These are phyloP conservation scores for Odontamblyopus rebecca DNA, from an alignment of 2,797 vertebrate species.

Conservation along the genomic window DNA sequence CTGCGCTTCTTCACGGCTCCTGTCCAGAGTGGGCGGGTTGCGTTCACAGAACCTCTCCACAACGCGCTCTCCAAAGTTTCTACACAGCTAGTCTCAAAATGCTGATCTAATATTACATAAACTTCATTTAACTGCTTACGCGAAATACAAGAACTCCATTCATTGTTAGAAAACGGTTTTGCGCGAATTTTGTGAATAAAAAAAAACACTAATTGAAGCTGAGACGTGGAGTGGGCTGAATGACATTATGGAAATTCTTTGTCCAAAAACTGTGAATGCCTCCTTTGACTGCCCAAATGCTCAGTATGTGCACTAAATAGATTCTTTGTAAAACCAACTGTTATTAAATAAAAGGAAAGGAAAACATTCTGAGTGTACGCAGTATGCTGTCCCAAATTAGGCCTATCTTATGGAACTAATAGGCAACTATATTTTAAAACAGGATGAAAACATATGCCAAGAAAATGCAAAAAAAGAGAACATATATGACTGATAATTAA, in stretches of 20 bases:
- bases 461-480: too few species aligned
- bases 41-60: constrained; percentile 42
- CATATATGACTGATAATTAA: too few species aligned
- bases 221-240: not conserved
- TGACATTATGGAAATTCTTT: not conserved
- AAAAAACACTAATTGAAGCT: not conserved
- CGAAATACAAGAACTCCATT: too few species aligned
- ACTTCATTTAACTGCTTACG: too few species aligned
- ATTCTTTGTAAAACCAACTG: not conserved
- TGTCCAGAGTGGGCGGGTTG: constrained; percentile 51
- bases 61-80: not conserved
- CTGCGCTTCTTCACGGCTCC: constrained; percentile 47
- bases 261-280: constrained; percentile 28
- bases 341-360: not conserved
- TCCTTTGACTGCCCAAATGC: constrained; percentile 19
- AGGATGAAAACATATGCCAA: too few species aligned
- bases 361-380: not conserved
- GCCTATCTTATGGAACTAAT: not conserved
- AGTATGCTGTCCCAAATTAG: not conserved
- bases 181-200: too few species aligned
- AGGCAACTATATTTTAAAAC: too few species aligned
- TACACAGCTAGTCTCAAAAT: not conserved
- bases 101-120: not conserved
- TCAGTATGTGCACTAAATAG: constrained; percentile 14
- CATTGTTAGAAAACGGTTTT: too few species aligned